Conservation (phyloP, 2,113 vertebrate species). For the Sinocyclocheilus rhinocerous region DNA sequence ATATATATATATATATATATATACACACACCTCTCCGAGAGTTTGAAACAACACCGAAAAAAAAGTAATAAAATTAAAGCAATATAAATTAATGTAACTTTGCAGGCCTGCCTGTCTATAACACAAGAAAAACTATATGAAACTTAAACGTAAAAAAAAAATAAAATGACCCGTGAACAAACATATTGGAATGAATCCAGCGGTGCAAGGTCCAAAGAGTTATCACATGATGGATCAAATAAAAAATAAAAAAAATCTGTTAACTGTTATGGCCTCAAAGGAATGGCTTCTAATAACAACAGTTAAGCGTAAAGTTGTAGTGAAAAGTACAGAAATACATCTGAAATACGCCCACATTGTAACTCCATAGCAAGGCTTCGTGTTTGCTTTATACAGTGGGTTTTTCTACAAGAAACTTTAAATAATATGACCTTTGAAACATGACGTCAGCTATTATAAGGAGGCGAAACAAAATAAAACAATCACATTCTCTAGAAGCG, state of each 20-base stretch:
- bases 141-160: slow-evolving; percentile 45
- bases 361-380: background rate
- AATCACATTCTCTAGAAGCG: slow-evolving; percentile 4
- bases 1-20: background rate
- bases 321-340: slow-evolving; percentile 32
- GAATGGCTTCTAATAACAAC: slow-evolving; percentile 13
- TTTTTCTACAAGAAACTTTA: slow-evolving; percentile 17
- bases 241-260: background rate
- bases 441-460: background rate
- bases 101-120: slow-evolving; percentile 81
- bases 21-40: slow-evolving; percentile 14
- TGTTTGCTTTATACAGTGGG: slow-evolving; percentile 37
- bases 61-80: slow-evolving; percentile 50
- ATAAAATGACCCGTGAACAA: slow-evolving; percentile 48
- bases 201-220: background rate
- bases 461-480: background rate
- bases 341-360: slow-evolving; percentile 1
- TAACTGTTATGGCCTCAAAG: slow-evolving; percentile 15
- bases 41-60: slow-evolving; percentile 15
- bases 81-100: slow-evolving; percentile 74
- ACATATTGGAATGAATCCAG: slow-evolving; percentile 65
- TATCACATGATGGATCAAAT: background rate
- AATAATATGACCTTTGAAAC: slow-evolving; percentile 2
- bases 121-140: slow-evolving; percentile 55
- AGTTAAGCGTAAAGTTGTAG: slow-evolving; percentile 16